These are phyloP conservation scores for Thecophora atra DNA, from an alignment of 2,888 invertebrate species.

Conservation along the genomic window DNA sequence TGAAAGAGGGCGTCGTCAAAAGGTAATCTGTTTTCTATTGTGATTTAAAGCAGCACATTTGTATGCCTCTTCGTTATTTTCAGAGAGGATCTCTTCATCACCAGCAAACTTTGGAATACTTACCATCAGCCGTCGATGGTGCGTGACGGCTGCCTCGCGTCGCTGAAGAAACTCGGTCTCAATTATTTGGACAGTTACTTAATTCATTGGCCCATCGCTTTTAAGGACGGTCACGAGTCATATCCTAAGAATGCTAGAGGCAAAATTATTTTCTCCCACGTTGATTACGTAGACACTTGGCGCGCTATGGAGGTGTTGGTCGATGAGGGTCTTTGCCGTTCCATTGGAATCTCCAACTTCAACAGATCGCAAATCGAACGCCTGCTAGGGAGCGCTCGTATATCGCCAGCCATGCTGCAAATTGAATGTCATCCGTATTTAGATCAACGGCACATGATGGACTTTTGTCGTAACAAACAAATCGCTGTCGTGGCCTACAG, in stretches of 20 bases:
- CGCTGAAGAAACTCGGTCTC: slow-evolving; percentile 76
- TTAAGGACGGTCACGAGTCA: slow-evolving; percentile 75
- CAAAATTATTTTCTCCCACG: slow-evolving; percentile 71
- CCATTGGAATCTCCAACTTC: slow-evolving; percentile 80
- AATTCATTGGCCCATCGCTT: slow-evolving; percentile 92
- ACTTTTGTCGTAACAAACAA: slow-evolving; percentile 73
- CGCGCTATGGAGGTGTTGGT: slow-evolving; percentile 78
- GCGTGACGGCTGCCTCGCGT: slow-evolving; percentile 72
- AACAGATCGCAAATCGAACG: slow-evolving; percentile 77
- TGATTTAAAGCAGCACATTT: not conserved
- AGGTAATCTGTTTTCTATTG: slow-evolving; percentile 65
- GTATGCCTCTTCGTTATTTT: not conserved
- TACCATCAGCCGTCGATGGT: slow-evolving; percentile 83
- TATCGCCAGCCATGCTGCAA: slow-evolving; percentile 75
- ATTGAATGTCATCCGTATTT: slow-evolving; percentile 83
- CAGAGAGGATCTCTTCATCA: slow-evolving; percentile 75
- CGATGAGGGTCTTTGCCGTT: slow-evolving; percentile 73
- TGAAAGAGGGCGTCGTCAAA: slow-evolving; percentile 74
- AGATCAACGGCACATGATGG: slow-evolving; percentile 75
- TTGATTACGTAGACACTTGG: slow-evolving; percentile 80
- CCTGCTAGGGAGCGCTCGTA: slow-evolving; percentile 70
- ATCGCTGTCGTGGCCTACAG: slow-evolving; percentile 83
- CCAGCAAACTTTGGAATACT: slow-evolving; percentile 89
- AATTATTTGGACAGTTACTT: slow-evolving; percentile 87
- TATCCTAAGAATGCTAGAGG: slow-evolving; percentile 72